These are phyloP conservation scores for Delphinapterus leucas DNA, from an alignment of 2,113 vertebrate species.

Conservation along the genomic window DNA sequence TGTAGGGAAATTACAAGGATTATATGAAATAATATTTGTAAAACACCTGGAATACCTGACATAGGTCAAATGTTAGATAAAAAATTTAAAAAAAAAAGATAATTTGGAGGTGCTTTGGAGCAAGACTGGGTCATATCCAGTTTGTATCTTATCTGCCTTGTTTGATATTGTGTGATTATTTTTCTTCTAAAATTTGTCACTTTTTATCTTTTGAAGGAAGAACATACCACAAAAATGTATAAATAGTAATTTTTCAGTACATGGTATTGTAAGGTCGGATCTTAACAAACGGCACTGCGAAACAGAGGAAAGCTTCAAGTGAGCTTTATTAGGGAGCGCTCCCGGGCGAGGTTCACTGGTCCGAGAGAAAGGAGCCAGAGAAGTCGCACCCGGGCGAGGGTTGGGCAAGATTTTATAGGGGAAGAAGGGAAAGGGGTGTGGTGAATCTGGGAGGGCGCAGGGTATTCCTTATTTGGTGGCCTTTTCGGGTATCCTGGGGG, in stretches of 20 bases:
- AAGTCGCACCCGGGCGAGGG: no score
- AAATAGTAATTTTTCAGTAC: neutral
- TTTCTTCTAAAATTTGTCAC: neutral
- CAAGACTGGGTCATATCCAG: neutral
- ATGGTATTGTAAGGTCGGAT: neutral
- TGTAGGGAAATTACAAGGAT: neutral
- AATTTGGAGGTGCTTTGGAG: neutral
- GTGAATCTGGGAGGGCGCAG: no score
- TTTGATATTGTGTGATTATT: neutral
- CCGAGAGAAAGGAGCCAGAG: no score
- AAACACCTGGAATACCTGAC: neutral
- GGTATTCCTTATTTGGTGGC: no score
- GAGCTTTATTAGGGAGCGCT: no score
- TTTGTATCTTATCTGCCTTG: neutral
- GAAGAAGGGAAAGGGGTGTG: no score
- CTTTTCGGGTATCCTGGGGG: no score
- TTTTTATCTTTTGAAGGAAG: neutral
- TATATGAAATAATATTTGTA: slow-evolving; percentile 11
- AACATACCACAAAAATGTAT: neutral
- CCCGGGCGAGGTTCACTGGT: no score
- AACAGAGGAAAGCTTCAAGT: no score
- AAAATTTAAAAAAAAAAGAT: accelerated
- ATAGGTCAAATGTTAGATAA: neutral
- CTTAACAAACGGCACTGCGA: no score
- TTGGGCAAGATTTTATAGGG: no score